phyloP scores from a whole-genome alignment of 2,888 invertebrate genomes.

The Xestia ashworthii region DNA sequence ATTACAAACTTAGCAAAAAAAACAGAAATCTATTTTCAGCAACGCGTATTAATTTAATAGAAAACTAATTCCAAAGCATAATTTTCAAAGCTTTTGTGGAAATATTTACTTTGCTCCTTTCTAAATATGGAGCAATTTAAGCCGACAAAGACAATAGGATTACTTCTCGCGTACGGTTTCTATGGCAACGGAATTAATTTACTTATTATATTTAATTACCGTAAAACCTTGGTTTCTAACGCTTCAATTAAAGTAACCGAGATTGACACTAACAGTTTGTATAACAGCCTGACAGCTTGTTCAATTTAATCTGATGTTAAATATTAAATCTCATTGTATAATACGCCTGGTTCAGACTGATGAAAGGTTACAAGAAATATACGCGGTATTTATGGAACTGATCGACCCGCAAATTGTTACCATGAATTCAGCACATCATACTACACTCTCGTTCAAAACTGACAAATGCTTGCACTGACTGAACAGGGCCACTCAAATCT shows the following conservation, averaged over 20 bases:
- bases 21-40: background rate
- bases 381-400: no score
- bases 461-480: no score
- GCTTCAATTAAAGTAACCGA: constrained; percentile 12
- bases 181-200: constrained; percentile 39
- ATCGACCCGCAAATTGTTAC: background rate
- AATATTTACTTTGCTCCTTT: constrained; percentile 12
- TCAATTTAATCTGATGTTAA: background rate
- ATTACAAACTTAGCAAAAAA: background rate
- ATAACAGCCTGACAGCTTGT: background rate
- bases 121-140: constrained; percentile 27
- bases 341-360: background rate
- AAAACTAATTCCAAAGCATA: background rate
- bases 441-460: no score
- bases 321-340: background rate
- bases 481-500: no score
- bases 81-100: constrained; percentile 13
- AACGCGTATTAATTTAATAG: constrained; percentile 4
- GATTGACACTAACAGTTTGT: background rate
- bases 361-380: background rate
- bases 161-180: constrained; percentile 31
- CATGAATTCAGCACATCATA: background rate
- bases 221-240: constrained; percentile 8
- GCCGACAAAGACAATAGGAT: constrained; percentile 29
- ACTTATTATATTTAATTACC: no score